Evolutionary conservation across 2,888 invertebrate species (phyloP), one percentile per base, ranked within the genome.

Genomic region (Didymodactylos carnosus): DNA sequence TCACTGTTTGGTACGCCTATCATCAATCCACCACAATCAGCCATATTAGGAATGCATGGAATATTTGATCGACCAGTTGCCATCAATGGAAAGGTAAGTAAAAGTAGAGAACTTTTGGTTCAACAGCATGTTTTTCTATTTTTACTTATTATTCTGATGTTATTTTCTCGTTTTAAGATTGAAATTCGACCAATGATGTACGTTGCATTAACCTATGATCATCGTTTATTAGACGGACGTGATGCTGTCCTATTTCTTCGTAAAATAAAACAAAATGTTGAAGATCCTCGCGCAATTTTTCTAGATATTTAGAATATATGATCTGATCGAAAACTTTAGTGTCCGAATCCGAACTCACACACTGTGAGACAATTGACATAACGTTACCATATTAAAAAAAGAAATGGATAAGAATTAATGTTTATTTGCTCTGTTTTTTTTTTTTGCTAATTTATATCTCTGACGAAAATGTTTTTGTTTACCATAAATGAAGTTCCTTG

Each of bases 101-200:
- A 46, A 3, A 76, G 25, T 16, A 23, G 11, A 27, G 7, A 70
- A 3, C n/a, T n/a, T n/a, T n/a, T n/a, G n/a, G n/a, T 35, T 62
- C 35, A n/a, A n/a, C n/a, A 35, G 6, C 46, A 19, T 35, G 19
- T 62, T 10, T 16, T 2, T 19, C 11, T 5, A 40, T 14, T 16
- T 35, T 39, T 16, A 14, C 19, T 25, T 49, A 27, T 51, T 72
- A 49, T 29, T 41, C 25, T 39, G n/a, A 46, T 16, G 19, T 73
- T 81, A n/a, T n/a, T n/a, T n/a, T n/a, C n/a, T n/a, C n/a, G n/a
- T n/a, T n/a, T n/a, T n/a, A n/a, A 92, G 92, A 91, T 98, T 78
- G 93, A 94, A 51, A 89, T 99, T 80, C 88, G 94, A 77, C 98
- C 98, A n/a, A 98, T 99, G 94, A 99, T 99, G 98, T 95, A 94